phyloP scores from a whole-genome alignment of 2,888 invertebrate species.

The Amiota minor region DNA sequence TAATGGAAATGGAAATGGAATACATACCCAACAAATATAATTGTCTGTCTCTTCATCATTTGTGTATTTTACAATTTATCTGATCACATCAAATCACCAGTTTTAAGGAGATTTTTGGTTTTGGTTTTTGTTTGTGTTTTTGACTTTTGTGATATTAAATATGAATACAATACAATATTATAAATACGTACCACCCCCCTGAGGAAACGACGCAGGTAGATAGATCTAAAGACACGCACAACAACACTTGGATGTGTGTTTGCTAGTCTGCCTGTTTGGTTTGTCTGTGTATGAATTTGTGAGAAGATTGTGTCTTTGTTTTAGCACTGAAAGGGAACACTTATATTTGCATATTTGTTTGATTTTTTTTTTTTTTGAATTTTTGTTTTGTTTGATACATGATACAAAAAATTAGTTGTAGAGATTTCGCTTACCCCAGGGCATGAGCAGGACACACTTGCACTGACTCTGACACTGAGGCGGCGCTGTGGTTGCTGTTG shows the following conservation, averaged over 20 bases:
- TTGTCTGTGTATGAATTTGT: no score
- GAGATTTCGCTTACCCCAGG: conserved; percentile 26
- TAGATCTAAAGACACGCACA: neutral
- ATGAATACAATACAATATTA: neutral
- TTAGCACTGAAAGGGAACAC: conserved; percentile 25
- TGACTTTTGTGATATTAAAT: neutral
- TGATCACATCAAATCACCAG: no score
- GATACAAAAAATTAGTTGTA: conserved; percentile 16
- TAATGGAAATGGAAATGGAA: conserved; percentile 1
- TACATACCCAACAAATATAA: conserved; percentile 15
- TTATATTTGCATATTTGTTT: conserved; percentile 24
- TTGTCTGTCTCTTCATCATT: neutral
- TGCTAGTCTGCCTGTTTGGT: neutral
- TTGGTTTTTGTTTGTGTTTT: neutral
- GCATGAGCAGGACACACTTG: neutral
- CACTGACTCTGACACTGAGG: conserved; percentile 1
- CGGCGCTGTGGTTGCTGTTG: no score
- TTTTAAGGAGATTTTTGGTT: neutral
- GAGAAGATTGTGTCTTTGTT: neutral
- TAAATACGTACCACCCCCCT: conserved; percentile 25
- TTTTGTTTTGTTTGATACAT: neutral
- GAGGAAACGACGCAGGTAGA: neutral
- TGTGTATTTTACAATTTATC: neutral
- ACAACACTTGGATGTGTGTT: neutral
- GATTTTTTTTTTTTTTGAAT: neutral